These are phyloP conservation scores for Sebastolobus altivelis DNA, from an alignment of 2,797 vertebrate species.

Conservation along the genomic window DNA sequence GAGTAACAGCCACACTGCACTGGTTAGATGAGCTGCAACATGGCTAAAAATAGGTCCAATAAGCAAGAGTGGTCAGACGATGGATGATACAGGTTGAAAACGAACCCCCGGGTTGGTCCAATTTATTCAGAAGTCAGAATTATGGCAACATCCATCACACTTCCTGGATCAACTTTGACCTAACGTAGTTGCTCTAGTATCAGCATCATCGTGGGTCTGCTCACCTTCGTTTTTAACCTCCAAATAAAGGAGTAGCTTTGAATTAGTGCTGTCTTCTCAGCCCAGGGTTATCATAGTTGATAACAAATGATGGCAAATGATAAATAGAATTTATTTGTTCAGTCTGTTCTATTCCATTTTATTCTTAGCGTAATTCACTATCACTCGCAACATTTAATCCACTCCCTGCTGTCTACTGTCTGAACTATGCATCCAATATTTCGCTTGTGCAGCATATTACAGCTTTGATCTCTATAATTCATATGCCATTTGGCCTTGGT, in stretches of 20 bases:
- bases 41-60: neutral
- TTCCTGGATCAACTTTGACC: neutral
- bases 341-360: neutral
- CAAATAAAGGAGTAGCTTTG: neutral
- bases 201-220: neutral
- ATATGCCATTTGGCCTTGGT: conserved; percentile 8
- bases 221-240: neutral
- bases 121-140: neutral
- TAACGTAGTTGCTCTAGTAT: neutral
- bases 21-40: neutral
- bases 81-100: neutral
- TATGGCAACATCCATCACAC: neutral
- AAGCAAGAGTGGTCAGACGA: neutral
- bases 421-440: neutral
- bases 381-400: neutral
- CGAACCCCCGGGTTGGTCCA: neutral
- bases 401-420: neutral
- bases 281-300: neutral
- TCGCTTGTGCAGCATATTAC: conserved; percentile 19
- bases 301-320: neutral
- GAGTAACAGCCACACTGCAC: no score
- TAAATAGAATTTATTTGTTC: neutral
- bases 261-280: neutral
- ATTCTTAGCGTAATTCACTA: neutral
- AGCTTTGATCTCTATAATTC: conserved; percentile 18